Evolutionary conservation across 1,140 invertebrate genomes (phyloP).

Genomic region (Protaetia brevitarsis): DNA sequence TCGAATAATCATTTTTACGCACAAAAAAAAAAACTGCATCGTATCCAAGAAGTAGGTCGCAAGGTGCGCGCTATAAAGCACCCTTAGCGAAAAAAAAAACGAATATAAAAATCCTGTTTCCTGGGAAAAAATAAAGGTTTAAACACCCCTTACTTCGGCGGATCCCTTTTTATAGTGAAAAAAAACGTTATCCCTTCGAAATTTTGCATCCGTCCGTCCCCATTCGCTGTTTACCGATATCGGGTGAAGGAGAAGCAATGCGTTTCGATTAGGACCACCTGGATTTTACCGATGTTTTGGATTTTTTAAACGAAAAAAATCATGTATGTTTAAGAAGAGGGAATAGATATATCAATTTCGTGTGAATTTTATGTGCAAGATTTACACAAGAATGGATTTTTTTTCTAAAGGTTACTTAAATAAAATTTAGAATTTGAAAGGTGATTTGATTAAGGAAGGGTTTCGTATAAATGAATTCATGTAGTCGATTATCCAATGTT

Average conservation of each 20-base stretch:
- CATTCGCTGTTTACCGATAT: neutral
- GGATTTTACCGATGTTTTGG: neutral
- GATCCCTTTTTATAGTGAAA: slow-evolving; percentile 11
- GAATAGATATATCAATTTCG: slow-evolving; percentile 1
- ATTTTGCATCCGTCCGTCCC: slow-evolving; percentile 21
- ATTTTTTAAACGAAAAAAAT: neutral
- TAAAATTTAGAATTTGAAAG: no score
- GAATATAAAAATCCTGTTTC: slow-evolving; percentile 28
- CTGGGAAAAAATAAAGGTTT: slow-evolving; percentile 28
- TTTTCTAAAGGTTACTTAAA: no score
- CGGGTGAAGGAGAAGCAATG: neutral
- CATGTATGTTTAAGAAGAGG: neutral
- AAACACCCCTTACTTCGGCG: slow-evolving; percentile 5
- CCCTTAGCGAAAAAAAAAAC: slow-evolving; percentile 7
- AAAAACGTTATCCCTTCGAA: slow-evolving; percentile 25
- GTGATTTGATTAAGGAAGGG: no score
- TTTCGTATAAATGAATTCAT: no score
- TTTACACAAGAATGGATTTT: no score
- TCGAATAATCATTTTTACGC: slow-evolving; percentile 27
- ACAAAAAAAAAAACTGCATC: slow-evolving; percentile 23
- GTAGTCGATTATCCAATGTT: no score
- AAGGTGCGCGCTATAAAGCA: slow-evolving; percentile 21
- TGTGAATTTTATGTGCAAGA: neutral
- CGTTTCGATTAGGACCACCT: neutral
- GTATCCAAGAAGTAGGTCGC: slow-evolving; percentile 27